phyloP scores from a whole-genome alignment of 23 tunicate species.

The Clavelina lepadiformis region DNA sequence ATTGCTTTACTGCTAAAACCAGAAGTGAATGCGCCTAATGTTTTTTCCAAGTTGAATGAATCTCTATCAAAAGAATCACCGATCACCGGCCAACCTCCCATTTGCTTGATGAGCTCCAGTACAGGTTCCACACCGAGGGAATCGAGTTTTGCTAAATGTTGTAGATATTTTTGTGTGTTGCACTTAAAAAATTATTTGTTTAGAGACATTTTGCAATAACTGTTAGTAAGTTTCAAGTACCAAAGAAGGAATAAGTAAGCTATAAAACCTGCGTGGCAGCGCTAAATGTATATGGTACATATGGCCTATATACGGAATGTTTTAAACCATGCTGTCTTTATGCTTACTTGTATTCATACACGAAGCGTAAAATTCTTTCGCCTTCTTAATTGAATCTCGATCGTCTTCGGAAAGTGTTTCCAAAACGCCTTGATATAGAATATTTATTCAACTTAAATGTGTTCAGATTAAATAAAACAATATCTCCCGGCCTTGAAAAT shows the following conservation, averaged over 20 bases:
- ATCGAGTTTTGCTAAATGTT: slow-evolving; percentile 50
- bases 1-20: slow-evolving; percentile 32
- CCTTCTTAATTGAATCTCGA: slow-evolving; percentile 60
- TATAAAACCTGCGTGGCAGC: too few species aligned
- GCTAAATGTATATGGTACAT: too few species aligned
- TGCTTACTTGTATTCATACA: slow-evolving; percentile 78
- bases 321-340: too few species aligned
- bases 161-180: too few species aligned
- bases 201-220: too few species aligned
- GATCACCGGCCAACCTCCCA: slow-evolving; percentile 87
- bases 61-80: slow-evolving; percentile 17
- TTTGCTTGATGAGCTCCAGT: slow-evolving; percentile 20
- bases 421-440: slow-evolving; percentile 81
- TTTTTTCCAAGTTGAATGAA: slow-evolving; percentile 31
- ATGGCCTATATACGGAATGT: too few species aligned
- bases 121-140: slow-evolving; percentile 46
- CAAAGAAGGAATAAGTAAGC: too few species aligned
- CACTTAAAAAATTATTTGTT: too few species aligned
- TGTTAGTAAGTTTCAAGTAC: too few species aligned
- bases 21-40: slow-evolving; percentile 31
- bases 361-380: slow-evolving; percentile 55
- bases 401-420: slow-evolving; percentile 40
- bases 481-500: too few species aligned
- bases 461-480: too few species aligned
- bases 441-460: too few species aligned